Conservation (phyloP, 2,113 vertebrate species). For the Sapajus apella region DNA sequence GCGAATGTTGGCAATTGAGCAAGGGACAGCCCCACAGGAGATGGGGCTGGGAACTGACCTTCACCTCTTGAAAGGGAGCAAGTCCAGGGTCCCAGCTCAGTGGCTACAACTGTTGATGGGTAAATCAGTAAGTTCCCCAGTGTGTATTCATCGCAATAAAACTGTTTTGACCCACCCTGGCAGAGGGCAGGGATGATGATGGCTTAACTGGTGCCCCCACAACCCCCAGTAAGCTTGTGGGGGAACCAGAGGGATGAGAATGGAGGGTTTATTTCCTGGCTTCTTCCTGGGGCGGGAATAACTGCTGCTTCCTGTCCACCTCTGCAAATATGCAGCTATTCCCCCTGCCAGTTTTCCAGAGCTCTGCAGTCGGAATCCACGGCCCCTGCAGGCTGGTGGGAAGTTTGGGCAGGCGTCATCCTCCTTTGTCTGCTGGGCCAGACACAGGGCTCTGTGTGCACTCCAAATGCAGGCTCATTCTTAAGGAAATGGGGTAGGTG, state of each 20-base stretch:
- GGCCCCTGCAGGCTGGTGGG: background rate
- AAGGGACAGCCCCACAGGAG: fast-evolving
- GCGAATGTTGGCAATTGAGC: background rate
- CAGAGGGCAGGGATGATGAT: background rate
- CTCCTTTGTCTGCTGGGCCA: background rate
- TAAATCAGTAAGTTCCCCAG: background rate
- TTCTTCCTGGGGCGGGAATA: background rate
- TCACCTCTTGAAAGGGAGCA: background rate
- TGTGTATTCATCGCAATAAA: background rate
- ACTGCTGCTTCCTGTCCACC: background rate
- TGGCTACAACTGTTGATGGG: background rate
- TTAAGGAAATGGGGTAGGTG: slow-evolving; percentile 1
- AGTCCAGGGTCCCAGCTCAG: background rate
- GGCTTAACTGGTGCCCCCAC: background rate
- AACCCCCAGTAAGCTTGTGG: background rate
- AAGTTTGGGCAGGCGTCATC: background rate
- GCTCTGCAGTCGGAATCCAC: background rate
- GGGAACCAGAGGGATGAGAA: no score
- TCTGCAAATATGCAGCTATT: background rate
- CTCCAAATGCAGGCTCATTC: background rate
- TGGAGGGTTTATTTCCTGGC: background rate
- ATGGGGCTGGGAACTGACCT: background rate
- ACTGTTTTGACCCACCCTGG: background rate
- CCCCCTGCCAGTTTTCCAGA: background rate
- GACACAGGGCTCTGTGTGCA: slow-evolving; percentile 31